Evolutionary conservation across 2,888 invertebrate species (phyloP), one percentile per base, ranked within the genome.

Genomic region (Caenorhabditis panamensis): DNA sequence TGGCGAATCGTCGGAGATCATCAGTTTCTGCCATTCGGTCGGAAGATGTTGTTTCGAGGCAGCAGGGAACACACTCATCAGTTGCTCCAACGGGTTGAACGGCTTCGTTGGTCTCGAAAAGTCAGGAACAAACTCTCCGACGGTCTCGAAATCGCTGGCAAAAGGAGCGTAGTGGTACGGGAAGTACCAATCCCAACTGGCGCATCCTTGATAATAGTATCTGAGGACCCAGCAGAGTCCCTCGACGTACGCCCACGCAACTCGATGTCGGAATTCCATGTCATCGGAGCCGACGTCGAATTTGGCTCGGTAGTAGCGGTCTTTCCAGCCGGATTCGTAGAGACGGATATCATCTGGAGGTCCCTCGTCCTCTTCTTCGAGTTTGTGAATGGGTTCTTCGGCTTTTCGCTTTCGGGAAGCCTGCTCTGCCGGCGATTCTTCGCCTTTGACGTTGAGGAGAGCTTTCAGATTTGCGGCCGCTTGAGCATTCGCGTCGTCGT

Each of bases 101-200:
- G 99, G 99, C 91, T 94, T 93, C 0, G 97, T 97, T 67, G 94
- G 94, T 90, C 93, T 94, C 91, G 95, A 95, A 92, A 99, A 99
- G 91, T 94, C 94, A 56, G 95, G 94, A 0, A 91, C 89, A 36
- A 96, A 92, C 0, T 95, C 95, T 68, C 94, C 94, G 71, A 99
- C 83, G 44, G 85, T 84, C 78, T 95, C 94, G 92, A 99, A 99
- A 93, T 99, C 99, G 0, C 97, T 97, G 3, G 99, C 99, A 92
- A 99, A 99, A 8, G 99, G 99, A 20, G 99, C 98, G 93, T 99
- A 99, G 92, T 99, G 99, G 92, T 96, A 99, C 0, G 99, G 99
- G 92, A 96, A 99, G 93, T 97, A 99, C 99, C 99, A 99, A 92
- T 97, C 96, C 99, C 99, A 99, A 20, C 96, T 96, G 41, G 96